Evolutionary conservation across 2,888 invertebrate species (phyloP), one percentile per base, ranked within the genome.

Genomic region (Lottia scabra): DNA sequence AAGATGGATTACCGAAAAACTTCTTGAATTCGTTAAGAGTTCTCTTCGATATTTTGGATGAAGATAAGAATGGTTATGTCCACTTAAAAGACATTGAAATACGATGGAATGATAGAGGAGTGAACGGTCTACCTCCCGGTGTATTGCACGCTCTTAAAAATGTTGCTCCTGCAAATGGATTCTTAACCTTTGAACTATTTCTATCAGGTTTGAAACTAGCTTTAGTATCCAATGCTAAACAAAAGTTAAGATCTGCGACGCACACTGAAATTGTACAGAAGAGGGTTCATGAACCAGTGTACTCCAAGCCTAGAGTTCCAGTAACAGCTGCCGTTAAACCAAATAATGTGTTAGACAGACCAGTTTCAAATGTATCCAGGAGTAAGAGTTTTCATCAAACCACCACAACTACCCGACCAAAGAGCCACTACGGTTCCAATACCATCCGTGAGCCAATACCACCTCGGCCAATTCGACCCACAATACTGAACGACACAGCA

Each of bases 21-120:
- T 97, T 98, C 91, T 95, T 98, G 56, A 91, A 93, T 63, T 96
- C 97, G 1, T 95, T 98, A 94, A 92, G 95, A 85, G 96, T 96
- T 45, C 91, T 98, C 8, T 98, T 98, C 90, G 97, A 97, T 88
- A 96, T 98, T 83, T 94, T 98, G 93, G 98, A 98, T 89, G 97
- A 97, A 70, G 80, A 95, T 86, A 93, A 93, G 74, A 94, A 94
- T 3, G 97, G 97, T 48, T 95, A 92, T 88, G 95, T 97, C 19
- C 94, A 93, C 85, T 93, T 91, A 56, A 90, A 93, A 70, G 97
- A 97, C 87, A 96, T 97, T 75, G 96, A 97, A 91, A 93, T 94
- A 86, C 93, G 96, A 80, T 97, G 97, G 97, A 94, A 95, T 85
- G 96, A 96, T 87, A 96, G 96, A 87, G 95, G 95, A 45, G 94